Base-by-base conservation (phyloP, 2,113 vertebrate genomes). In the Antechinus flavipes region DNA sequence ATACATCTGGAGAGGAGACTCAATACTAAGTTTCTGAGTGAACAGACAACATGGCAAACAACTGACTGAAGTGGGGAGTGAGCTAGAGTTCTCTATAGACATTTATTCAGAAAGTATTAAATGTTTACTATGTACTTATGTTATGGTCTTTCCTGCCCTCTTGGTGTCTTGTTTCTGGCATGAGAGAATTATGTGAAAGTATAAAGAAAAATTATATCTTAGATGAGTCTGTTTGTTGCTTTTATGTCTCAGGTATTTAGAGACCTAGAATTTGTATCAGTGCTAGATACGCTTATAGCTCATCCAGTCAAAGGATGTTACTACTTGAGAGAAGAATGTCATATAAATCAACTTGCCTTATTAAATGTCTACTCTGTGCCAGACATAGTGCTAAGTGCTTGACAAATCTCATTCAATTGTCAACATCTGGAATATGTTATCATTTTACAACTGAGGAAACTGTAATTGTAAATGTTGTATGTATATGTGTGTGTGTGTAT, bases 131-230 rank as follows among this genome's bases (percentile, higher is more conserved):
- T 42, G 30, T 19, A 27, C 58, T 68, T 26, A 0, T 16, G 2
- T 2, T 8, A 8, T 9, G 47, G 76, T 14, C 92, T 2, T 26
- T 46, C 50, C 22, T 24, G 0, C 2, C 19, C 19, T 42, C 19
- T 84, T 12, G 0, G 2, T 19, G 8, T 42, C 12, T 19, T 30
- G 26, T 68, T 27, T 46, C 12, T 26, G 54, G 91, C 54, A 10
- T 1, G 23, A 58, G 27, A 35, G 49, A 90, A 47, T 90, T 2
- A 14, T 52, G 30, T 2, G 27, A 23, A 1, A 30, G 30, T 47
- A 30, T 54, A 25, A 0, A 54, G n/a, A 42, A 19, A 3, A 1
- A 26, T 89, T 8, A 2, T 10, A 53, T 30, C n/a, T 0, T 1
- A 7, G 52, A 30, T 4, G 68, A 84, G 19, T 42, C 61, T 68